Percentiles rank a stretch among this genome's conserved stretches.
phyloP scores from a whole-genome alignment of 2,113 vertebrate genomes.

The Micronisus gabar region DNA sequence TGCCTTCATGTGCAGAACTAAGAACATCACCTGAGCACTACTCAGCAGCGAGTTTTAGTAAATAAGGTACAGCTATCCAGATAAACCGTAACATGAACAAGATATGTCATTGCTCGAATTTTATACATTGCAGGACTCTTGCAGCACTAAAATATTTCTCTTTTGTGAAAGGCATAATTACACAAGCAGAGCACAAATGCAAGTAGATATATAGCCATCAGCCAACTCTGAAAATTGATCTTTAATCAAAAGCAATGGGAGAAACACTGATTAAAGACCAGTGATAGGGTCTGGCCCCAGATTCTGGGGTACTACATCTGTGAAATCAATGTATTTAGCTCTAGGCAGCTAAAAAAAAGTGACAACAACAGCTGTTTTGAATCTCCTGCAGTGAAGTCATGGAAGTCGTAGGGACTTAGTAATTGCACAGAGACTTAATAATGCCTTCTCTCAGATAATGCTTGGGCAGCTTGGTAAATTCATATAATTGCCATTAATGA shows the following conservation, averaged over 20 bases:
- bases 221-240: not conserved
- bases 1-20: not conserved
- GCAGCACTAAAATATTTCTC: not conserved
- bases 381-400: constrained; percentile 42
- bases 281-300: not conserved
- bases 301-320: constrained; percentile 2
- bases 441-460: constrained; percentile 33
- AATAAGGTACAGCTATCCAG: not conserved
- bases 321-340: constrained; percentile 7
- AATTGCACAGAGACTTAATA: constrained; percentile 26
- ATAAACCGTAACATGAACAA: not conserved
- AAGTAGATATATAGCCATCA: not conserved
- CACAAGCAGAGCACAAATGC: not conserved
- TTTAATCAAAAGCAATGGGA: constrained; percentile 36
- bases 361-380: constrained; percentile 50
- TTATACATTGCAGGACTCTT: not conserved
- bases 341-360: not conserved
- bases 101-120: not conserved
- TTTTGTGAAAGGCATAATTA: not conserved
- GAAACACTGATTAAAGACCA: constrained; percentile 20
- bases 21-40: not conserved
- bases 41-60: not conserved
- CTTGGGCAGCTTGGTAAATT: constrained; percentile 2
- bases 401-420: not conserved
- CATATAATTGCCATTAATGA: constrained; percentile 45